Evolutionary conservation across 1,140 invertebrate species (phyloP).

Genomic region (Drosophila novamexicana): DNA sequence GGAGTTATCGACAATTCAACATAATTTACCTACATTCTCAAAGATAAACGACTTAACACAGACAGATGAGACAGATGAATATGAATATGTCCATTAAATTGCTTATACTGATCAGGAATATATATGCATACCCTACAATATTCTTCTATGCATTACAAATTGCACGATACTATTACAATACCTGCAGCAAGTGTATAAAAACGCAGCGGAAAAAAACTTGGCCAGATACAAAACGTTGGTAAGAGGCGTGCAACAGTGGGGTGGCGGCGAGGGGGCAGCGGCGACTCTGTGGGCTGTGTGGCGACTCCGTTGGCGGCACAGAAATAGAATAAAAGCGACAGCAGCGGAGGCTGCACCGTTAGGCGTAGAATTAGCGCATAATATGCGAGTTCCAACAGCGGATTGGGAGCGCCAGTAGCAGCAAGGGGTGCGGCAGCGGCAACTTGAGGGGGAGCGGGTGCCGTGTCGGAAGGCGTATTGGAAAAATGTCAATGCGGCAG

Average conservation of each 20-base stretch:
- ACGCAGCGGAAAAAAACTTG: conserved; percentile 15
- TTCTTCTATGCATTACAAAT: too few species aligned
- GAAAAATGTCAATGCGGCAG: conserved; percentile 58
- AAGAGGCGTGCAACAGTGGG: neutral
- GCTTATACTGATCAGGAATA: too few species aligned
- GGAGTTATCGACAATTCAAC: too few species aligned
- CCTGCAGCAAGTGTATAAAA: neutral
- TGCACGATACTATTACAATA: neutral
- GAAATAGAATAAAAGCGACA: conserved; percentile 74
- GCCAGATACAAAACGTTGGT: conserved; percentile 21
- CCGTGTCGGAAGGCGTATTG: conserved; percentile 22
- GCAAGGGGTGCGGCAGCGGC: neutral
- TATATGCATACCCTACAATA: too few species aligned
- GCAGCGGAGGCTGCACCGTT: conserved; percentile 72
- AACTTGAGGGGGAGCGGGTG: neutral
- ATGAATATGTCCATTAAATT: too few species aligned
- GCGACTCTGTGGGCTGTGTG: conserved; percentile 61
- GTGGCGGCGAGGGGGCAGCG: neutral
- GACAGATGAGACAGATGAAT: too few species aligned
- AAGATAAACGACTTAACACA: too few species aligned
- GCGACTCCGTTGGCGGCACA: conserved; percentile 72
- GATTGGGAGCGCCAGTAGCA: conserved; percentile 27
- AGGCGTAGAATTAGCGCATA: conserved; percentile 78
- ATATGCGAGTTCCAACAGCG: conserved; percentile 57
- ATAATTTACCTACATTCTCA: too few species aligned